These are phyloP conservation scores for Corydoras sp. DNA, from an alignment of 2,113 vertebrate genomes.

Conservation along the genomic window DNA sequence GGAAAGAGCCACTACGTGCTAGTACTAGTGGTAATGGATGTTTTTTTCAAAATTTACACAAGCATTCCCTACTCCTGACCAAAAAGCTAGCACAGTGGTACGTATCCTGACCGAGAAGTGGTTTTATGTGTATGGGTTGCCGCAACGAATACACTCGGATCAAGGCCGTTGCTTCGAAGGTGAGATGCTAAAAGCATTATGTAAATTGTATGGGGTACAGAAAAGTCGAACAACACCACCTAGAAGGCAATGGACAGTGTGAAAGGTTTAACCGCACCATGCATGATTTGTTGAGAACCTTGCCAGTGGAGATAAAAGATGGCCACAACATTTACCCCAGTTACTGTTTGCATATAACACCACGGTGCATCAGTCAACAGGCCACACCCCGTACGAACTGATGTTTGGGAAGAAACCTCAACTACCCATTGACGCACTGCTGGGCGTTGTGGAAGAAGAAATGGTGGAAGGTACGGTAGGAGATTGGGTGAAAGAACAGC, in stretches of 20 bases:
- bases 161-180: slow-evolving; percentile 3
- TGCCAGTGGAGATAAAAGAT: no score
- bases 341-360: no score
- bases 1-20: neutral
- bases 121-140: neutral
- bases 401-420: neutral
- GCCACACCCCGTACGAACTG: neutral
- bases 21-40: neutral
- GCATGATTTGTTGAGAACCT: no score
- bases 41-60: neutral
- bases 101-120: neutral
- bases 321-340: no score
- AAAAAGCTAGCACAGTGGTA: no score
- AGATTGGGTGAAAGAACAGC: neutral
- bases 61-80: no score
- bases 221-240: no score
- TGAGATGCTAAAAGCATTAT: neutral
- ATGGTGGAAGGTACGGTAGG: no score
- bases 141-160: neutral
- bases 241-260: no score
- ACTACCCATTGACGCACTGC: neutral
- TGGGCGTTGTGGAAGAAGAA: neutral
- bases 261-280: no score
- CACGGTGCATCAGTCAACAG: neutral
- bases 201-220: no score